Conservation (phyloP, 2,797 vertebrate species). For the Alosa sapidissima region DNA sequence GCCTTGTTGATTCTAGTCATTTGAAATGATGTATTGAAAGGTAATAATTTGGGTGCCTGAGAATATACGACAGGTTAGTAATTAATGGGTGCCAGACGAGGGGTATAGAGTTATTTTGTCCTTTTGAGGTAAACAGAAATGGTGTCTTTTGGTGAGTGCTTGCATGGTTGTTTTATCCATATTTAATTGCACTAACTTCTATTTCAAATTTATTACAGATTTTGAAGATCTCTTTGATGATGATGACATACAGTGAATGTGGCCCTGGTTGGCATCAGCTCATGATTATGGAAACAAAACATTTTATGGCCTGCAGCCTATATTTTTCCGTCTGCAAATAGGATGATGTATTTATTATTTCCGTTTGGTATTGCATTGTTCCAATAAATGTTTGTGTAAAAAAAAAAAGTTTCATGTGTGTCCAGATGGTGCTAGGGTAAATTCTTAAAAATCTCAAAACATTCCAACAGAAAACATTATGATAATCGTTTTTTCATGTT, state of each 20-base stretch:
- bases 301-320: conserved; percentile 43
- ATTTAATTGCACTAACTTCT: neutral
- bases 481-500: conserved; percentile 71
- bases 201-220: conserved; percentile 57
- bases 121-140: neutral
- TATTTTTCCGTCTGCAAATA: conserved; percentile 5
- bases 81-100: neutral
- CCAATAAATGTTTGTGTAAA: conserved; percentile 65
- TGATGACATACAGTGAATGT: conserved; percentile 75
- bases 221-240: conserved; percentile 80
- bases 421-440: conserved; percentile 70
- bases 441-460: conserved; percentile 63
- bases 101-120: neutral
- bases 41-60: neutral
- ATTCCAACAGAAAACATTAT: conserved; percentile 73
- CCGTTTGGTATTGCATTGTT: conserved; percentile 29
- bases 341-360: conserved; percentile 32
- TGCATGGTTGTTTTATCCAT: neutral
- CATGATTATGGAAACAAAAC: conserved; percentile 33
- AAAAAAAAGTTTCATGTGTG: conserved; percentile 37
- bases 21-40: neutral
- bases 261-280: neutral
- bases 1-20: neutral
- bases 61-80: neutral
- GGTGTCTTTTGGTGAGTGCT: neutral